phyloP scores from a whole-genome alignment of 1,140 invertebrate genomes.

The Calephelis nemesis region DNA sequence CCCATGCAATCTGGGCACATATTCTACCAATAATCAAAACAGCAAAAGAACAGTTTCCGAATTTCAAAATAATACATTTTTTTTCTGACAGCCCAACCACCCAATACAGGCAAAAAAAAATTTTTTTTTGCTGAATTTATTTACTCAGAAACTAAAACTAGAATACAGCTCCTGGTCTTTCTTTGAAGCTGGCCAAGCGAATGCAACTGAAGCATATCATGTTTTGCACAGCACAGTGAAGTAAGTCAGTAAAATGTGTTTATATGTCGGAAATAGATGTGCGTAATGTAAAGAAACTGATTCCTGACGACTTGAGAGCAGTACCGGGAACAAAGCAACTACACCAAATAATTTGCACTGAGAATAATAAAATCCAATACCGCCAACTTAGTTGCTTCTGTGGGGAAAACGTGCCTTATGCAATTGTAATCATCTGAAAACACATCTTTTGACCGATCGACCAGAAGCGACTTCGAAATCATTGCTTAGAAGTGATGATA shows the following conservation, averaged over 20 bases:
- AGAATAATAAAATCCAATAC: background rate
- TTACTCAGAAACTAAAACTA: constrained; percentile 14
- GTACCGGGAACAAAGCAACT: background rate
- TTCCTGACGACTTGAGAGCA: background rate
- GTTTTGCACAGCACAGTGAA: too few relatives aligned
- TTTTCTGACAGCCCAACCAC: constrained; percentile 25
- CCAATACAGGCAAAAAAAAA: constrained; percentile 28
- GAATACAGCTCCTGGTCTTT: constrained; percentile 29
- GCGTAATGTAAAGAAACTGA: background rate
- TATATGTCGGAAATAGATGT: too few relatives aligned
- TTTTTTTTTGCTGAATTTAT: constrained; percentile 23
- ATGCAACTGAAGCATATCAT: too few relatives aligned
- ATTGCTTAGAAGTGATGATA: too few relatives aligned
- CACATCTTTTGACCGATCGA: too few relatives aligned
- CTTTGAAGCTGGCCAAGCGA: constrained; percentile 30
- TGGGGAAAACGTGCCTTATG: too few relatives aligned
- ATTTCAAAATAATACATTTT: constrained; percentile 25
- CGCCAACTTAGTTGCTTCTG: background rate
- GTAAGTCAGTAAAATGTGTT: too few relatives aligned
- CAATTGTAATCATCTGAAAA: too few relatives aligned
- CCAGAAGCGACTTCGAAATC: too few relatives aligned
- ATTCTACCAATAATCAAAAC: constrained; percentile 10
- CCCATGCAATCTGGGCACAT: constrained; percentile 28
- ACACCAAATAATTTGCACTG: background rate
- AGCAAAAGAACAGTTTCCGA: constrained; percentile 10